These are phyloP conservation scores for Dolichopus griseipennis DNA, from an alignment of 2,888 invertebrate species.

Conservation along the genomic window DNA sequence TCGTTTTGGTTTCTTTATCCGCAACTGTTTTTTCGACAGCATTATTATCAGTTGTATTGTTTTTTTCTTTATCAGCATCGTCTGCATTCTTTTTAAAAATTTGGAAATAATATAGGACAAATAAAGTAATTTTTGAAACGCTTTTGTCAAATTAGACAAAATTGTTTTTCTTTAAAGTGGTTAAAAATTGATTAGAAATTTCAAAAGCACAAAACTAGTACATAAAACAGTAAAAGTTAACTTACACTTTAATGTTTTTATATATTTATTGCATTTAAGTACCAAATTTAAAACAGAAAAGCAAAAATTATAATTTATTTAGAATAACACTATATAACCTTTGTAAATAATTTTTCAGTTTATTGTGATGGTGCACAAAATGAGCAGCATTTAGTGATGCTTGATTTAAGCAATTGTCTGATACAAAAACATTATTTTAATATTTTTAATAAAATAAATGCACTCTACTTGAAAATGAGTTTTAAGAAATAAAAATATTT, in stretches of 20 bases:
- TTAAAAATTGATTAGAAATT: neutral
- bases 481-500: too few relatives aligned
- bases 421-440: too few relatives aligned
- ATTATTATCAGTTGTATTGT: conserved; percentile 12
- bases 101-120: neutral
- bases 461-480: too few relatives aligned
- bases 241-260: neutral
- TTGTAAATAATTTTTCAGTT: too few relatives aligned
- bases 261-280: too few relatives aligned
- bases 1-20: conserved; percentile 7
- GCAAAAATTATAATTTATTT: too few relatives aligned
- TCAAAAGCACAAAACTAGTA: neutral
- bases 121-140: neutral
- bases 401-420: too few relatives aligned
- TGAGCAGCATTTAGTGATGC: too few relatives aligned
- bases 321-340: too few relatives aligned
- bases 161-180: neutral
- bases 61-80: conserved; percentile 12
- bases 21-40: conserved; percentile 19
- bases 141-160: neutral
- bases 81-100: conserved; percentile 8
- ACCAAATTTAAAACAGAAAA: too few relatives aligned
- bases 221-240: neutral
- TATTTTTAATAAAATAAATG: too few relatives aligned
- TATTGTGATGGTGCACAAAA: too few relatives aligned